phyloP scores from a whole-genome alignment of 2,797 vertebrate species.

The Glyptemys insculpta region DNA sequence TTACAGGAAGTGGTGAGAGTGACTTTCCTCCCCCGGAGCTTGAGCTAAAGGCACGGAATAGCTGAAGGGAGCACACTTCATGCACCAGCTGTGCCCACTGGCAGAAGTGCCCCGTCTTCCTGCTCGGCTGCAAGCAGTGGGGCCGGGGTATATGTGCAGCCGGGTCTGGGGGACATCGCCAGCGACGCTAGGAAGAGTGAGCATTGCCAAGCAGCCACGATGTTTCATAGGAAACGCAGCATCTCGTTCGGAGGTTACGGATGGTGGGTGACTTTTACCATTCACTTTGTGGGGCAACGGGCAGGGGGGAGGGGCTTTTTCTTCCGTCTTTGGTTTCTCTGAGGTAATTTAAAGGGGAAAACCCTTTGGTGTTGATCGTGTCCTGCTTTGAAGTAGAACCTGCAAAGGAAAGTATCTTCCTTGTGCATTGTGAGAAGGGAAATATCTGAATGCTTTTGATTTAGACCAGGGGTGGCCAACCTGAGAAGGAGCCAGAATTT shows the following conservation, averaged over 20 bases:
- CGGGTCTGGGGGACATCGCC: neutral
- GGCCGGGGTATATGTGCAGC: neutral
- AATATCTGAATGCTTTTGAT: neutral
- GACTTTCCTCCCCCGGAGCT: neutral
- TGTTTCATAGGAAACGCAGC: slow-evolving; percentile 94
- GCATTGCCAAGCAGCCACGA: slow-evolving; percentile 67
- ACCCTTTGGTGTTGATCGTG: no score
- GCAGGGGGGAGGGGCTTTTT: no score
- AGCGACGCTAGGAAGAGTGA: neutral
- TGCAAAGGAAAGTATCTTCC: neutral
- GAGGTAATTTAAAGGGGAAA: neutral
- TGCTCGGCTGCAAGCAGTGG: neutral
- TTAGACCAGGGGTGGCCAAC: neutral
- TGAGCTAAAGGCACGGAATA: neutral
- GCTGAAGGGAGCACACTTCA: neutral
- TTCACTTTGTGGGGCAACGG: accelerated
- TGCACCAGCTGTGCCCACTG: neutral
- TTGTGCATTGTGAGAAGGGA: neutral
- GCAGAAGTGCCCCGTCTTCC: neutral
- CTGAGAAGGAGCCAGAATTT: no score
- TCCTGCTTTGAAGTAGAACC: neutral
- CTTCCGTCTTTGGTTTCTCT: neutral
- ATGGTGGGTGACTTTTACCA: slow-evolving; percentile 86
- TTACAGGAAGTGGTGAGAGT: slow-evolving; percentile 58
- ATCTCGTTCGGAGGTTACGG: slow-evolving; percentile 95